phyloP scores from a whole-genome alignment of 2,797 vertebrate species.

The Semaprochilodus insignis region DNA sequence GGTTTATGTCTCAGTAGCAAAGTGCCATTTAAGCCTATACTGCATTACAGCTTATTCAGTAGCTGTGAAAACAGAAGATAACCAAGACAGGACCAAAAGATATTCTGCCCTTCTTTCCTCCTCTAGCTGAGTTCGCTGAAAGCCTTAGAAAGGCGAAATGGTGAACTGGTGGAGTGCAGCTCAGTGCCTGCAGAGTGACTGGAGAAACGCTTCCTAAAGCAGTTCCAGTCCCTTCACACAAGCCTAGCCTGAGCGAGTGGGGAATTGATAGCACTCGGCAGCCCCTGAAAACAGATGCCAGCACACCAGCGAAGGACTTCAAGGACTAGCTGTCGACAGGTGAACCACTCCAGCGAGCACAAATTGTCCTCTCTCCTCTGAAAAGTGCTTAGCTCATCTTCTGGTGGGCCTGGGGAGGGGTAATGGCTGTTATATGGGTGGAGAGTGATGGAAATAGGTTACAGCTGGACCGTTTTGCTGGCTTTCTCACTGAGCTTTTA shows the following conservation, averaged over 20 bases:
- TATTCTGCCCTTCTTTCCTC: slow-evolving; percentile 9
- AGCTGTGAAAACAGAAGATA: slow-evolving; percentile 23
- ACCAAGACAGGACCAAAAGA: slow-evolving; percentile 15
- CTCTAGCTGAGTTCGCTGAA: slow-evolving; percentile 35
- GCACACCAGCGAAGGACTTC: slow-evolving; percentile 61
- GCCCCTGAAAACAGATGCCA: slow-evolving; percentile 63
- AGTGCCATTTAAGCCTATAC: slow-evolving; percentile 29
- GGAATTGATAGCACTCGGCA: slow-evolving; percentile 63
- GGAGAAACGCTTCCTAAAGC: slow-evolving; percentile 47
- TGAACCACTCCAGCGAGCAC: slow-evolving; percentile 63
- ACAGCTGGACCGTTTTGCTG: slow-evolving; percentile 56
- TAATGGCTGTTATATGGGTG: slow-evolving; percentile 61
- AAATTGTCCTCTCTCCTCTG: slow-evolving; percentile 65
- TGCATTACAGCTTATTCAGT: slow-evolving; percentile 22
- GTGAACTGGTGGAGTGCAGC: slow-evolving; percentile 37
- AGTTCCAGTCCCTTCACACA: slow-evolving; percentile 50
- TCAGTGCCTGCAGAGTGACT: slow-evolving; percentile 39
- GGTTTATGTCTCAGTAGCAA: slow-evolving; percentile 17
- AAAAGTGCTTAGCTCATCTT: slow-evolving; percentile 66
- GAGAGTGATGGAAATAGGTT: slow-evolving; percentile 62
- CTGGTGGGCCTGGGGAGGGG: slow-evolving; percentile 56
- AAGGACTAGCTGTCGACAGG: slow-evolving; percentile 61
- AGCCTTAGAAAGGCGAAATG: slow-evolving; percentile 33
- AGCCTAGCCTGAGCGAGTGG: slow-evolving; percentile 46
- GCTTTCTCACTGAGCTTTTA: slow-evolving; percentile 58